Percentiles rank a stretch among this genome's conserved stretches.
phyloP scores from a whole-genome alignment of 2,113 vertebrate species.

The Willisornis vidua region DNA sequence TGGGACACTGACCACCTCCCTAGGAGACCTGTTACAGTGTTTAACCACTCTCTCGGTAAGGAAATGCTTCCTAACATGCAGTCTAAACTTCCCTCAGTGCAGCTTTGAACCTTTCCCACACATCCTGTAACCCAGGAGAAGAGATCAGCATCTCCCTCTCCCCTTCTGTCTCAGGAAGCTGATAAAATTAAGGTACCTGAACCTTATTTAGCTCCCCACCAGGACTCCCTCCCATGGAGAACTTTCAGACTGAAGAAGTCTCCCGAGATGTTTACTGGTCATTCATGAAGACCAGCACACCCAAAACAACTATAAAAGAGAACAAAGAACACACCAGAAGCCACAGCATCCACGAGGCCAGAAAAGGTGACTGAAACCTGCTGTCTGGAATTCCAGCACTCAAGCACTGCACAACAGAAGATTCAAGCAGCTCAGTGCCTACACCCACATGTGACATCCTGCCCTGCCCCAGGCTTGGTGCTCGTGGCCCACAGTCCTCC shows the following conservation, averaged over 20 bases:
- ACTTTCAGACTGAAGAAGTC: neutral
- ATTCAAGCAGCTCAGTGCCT: neutral
- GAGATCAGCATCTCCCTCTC: neutral
- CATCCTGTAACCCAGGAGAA: neutral
- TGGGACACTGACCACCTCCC: neutral
- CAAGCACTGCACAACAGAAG: neutral
- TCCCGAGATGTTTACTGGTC: neutral
- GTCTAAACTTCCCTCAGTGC: neutral
- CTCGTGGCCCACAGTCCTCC: neutral
- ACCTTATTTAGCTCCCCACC: neutral
- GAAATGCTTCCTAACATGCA: neutral
- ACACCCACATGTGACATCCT: neutral
- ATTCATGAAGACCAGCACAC: neutral
- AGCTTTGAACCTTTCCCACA: neutral
- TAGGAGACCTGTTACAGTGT: neutral
- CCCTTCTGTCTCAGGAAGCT: neutral
- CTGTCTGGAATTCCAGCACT: neutral
- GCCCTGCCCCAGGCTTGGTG: neutral
- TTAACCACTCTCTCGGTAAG: neutral
- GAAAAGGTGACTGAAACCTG: neutral
- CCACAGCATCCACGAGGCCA: neutral
- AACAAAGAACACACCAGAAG: neutral
- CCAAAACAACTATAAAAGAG: neutral
- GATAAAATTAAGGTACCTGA: neutral
- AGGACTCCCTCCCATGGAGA: neutral